A percentile compares a stretch with the other conserved stretches of the same genome.
These are phyloP conservation scores for Botia almorhae DNA, from an alignment of 2,797 vertebrate genomes.

Conservation along the genomic window DNA sequence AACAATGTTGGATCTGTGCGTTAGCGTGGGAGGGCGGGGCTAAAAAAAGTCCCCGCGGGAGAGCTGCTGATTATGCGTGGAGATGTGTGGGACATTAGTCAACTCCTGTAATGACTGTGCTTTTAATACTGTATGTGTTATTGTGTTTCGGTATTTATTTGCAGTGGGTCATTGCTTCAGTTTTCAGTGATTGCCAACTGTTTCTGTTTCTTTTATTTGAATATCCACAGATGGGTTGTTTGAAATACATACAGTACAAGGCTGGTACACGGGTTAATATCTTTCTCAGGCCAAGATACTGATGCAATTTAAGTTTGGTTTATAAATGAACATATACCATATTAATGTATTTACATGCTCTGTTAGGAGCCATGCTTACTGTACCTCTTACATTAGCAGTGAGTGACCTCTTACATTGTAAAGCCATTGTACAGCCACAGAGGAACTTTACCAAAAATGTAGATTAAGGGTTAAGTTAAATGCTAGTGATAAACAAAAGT, in stretches of 20 bases:
- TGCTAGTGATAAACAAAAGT: too few relatives aligned
- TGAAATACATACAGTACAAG: too few relatives aligned
- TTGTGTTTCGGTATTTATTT: conserved; percentile 4
- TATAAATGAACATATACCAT: background rate
- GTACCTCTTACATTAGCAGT: too few relatives aligned
- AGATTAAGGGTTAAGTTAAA: too few relatives aligned
- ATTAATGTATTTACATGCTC: background rate
- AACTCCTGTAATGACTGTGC: conserved; percentile 38
- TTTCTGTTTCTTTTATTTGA: too few relatives aligned
- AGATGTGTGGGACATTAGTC: conserved; percentile 48
- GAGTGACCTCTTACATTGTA: background rate
- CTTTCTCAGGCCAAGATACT: too few relatives aligned
- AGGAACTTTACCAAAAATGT: too few relatives aligned
- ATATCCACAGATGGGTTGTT: too few relatives aligned
- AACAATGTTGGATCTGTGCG: conserved; percentile 56
- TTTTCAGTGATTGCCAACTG: background rate
- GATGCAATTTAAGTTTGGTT: too few relatives aligned
- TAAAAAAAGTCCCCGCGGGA: conserved; percentile 56
- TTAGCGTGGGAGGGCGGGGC: conserved; percentile 46
- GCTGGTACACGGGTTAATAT: too few relatives aligned
- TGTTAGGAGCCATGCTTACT: background rate
- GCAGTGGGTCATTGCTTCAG: conserved; percentile 1
- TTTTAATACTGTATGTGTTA: conserved; percentile 3
- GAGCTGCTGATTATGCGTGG: conserved; percentile 43
- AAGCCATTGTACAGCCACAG: too few relatives aligned